Evolutionary conservation across 1,140 invertebrate species (phyloP).

Genomic region (Eurosta solidaginis): DNA sequence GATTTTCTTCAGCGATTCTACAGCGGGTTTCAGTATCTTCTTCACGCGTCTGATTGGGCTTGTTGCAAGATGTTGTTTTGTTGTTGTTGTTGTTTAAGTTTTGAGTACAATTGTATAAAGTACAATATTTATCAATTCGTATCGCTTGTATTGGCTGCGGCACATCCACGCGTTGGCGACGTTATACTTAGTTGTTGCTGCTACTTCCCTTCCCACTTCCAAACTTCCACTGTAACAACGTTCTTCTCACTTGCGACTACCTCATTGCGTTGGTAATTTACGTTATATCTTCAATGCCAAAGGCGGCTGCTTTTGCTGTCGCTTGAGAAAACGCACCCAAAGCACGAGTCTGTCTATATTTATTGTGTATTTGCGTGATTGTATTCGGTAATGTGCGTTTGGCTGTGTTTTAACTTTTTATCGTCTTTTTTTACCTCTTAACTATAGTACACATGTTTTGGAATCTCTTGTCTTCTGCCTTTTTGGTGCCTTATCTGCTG

Average conservation of each 20-base stretch:
- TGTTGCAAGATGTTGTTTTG: background rate
- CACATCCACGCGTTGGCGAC: background rate
- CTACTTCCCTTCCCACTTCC: background rate
- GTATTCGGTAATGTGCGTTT: background rate
- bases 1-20: background rate
- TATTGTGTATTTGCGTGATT: background rate
- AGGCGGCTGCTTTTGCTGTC: no score
- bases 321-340: background rate
- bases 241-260: background rate
- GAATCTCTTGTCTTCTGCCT: background rate
- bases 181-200: background rate
- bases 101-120: background rate
- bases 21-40: background rate
- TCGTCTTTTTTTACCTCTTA: background rate
- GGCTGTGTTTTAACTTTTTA: background rate
- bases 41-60: background rate
- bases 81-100: background rate
- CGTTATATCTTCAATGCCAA: background rate
- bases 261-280: constrained; percentile 19
- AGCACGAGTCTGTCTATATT: background rate
- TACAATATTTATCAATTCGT: constrained; percentile 24
- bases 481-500: background rate
- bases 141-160: constrained; percentile 15
- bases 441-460: background rate
- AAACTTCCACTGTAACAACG: background rate